A percentile compares a stretch with the other conserved stretches of the same genome.
phyloP scores from a whole-genome alignment of 2,113 vertebrate species.

The Tachuris rubrigastra region DNA sequence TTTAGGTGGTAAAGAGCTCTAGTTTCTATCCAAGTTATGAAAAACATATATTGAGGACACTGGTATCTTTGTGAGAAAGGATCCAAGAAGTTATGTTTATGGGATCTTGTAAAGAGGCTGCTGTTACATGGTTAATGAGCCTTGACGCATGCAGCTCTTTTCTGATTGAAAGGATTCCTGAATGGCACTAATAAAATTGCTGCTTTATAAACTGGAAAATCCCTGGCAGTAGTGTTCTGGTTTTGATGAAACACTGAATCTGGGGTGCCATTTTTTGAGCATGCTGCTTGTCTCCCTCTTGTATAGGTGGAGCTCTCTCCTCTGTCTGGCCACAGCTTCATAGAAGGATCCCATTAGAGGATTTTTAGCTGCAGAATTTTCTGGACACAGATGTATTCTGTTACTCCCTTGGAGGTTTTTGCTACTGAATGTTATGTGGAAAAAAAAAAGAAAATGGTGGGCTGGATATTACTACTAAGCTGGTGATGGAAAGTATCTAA shows the following conservation, averaged over 20 bases:
- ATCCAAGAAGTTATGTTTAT: slow-evolving; percentile 31
- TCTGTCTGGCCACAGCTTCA: background rate
- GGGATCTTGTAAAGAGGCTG: slow-evolving; percentile 32
- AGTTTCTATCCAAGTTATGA: background rate
- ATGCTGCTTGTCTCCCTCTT: background rate
- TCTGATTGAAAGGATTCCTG: slow-evolving; percentile 29
- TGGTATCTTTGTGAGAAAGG: slow-evolving; percentile 12
- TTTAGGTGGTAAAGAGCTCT: background rate
- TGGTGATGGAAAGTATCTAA: background rate
- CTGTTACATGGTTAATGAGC: slow-evolving; percentile 46
- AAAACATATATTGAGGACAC: background rate
- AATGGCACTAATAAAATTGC: slow-evolving; percentile 37
- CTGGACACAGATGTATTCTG: background rate
- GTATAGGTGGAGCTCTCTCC: background rate
- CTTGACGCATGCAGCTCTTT: slow-evolving; percentile 3
- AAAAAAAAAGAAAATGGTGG: background rate
- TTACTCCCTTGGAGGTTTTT: background rate
- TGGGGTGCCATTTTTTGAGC: background rate
- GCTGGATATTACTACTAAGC: background rate
- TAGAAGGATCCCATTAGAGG: background rate
- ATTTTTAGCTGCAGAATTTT: background rate
- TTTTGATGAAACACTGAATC: slow-evolving; percentile 1
- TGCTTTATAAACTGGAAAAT: slow-evolving; percentile 39
- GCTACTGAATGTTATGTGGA: background rate
- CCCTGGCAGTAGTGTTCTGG: background rate